Evolutionary conservation across 2,888 invertebrate species (phyloP).

Genomic region (Rhyacophila evoluta): DNA sequence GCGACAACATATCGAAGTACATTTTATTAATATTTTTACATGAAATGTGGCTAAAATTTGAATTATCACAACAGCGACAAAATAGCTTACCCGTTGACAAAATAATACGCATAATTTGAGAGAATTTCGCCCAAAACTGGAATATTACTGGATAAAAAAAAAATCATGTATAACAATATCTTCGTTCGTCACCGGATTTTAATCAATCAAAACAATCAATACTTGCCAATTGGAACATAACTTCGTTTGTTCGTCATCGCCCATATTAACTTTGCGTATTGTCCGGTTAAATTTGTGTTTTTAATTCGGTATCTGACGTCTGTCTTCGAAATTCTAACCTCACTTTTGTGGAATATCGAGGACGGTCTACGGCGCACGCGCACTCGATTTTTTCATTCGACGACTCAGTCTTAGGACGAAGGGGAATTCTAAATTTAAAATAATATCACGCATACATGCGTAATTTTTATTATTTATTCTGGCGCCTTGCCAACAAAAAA

Average conservation of each 20-base stretch:
- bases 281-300: conserved; percentile 30
- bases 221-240: conserved; percentile 47
- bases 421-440: conserved; percentile 44
- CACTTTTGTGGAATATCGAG: conserved; percentile 33
- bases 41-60: neutral
- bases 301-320: conserved; percentile 41
- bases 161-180: neutral
- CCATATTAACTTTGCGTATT: conserved; percentile 39
- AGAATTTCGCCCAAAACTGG: neutral
- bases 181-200: neutral
- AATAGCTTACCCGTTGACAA: neutral
- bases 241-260: conserved; percentile 43
- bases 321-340: conserved; percentile 39
- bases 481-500: conserved; percentile 39
- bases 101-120: neutral
- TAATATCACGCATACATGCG: conserved; percentile 27
- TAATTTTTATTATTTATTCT: conserved; percentile 32
- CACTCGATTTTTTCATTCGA: neutral
- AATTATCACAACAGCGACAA: neutral
- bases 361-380: neutral
- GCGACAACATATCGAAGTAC: neutral
- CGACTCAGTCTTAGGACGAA: conserved; percentile 1
- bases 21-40: neutral
- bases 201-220: conserved; percentile 29
- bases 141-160: too few relatives aligned